Conservation (phyloP, 2,888 invertebrate species). For the Latrodectus hesperus region DNA sequence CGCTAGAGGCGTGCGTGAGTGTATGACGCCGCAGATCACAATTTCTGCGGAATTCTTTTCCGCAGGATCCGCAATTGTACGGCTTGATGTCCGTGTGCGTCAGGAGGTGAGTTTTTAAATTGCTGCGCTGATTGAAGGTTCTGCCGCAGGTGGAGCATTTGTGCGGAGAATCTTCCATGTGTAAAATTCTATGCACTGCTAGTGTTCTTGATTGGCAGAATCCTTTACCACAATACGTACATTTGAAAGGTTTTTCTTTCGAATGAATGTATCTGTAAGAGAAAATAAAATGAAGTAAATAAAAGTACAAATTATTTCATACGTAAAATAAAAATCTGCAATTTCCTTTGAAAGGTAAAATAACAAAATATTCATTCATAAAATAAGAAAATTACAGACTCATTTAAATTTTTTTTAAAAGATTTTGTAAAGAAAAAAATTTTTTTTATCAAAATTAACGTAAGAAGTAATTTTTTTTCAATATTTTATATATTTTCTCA, state of each 20-base stretch:
- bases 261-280: constrained; percentile 95
- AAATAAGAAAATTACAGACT: no score
- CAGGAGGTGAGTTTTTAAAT: constrained; percentile 91
- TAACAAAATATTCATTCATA: no score
- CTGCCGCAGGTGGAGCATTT: constrained; percentile 94
- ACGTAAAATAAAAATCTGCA: no score
- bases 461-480: no score
- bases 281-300: constrained; percentile 68
- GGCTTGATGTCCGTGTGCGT: constrained; percentile 96
- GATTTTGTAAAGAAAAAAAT: no score
- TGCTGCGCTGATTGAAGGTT: constrained; percentile 93
- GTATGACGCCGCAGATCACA: constrained; percentile 93
- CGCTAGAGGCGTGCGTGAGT: constrained; percentile 84
- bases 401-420: no score
- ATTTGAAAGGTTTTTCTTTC: constrained; percentile 98
- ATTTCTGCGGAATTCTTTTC: constrained; percentile 92
- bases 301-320: no score
- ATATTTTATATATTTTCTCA: no score
- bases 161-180: constrained; percentile 95
- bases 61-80: constrained; percentile 90
- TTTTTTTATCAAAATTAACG: no score
- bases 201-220: constrained; percentile 97
- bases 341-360: no score
- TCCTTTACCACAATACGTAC: constrained; percentile 95
- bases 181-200: constrained; percentile 95